Evolutionary conservation across 1,140 invertebrate species (phyloP), one percentile per base, ranked within the genome.

Genomic region (Drosophila teissieri): DNA sequence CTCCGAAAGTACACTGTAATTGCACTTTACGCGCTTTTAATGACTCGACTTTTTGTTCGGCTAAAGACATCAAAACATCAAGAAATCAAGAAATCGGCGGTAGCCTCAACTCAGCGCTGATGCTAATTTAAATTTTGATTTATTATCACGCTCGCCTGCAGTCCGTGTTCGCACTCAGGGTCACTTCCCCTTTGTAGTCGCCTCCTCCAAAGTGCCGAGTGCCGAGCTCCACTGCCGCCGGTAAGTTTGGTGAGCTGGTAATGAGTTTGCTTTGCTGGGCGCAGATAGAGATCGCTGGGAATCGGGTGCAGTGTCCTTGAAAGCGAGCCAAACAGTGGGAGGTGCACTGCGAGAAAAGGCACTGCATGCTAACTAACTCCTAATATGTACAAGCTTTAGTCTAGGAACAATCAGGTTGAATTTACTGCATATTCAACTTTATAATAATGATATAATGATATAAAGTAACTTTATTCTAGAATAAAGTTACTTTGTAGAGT

Each of bases 91-190:
- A 10, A 14, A 51, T 34, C 48, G 27, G 8, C 48, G 48, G 36
- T 14, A 5, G 11, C 8, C n/a, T 51, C 48, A 51, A 8, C n/a
- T 48, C 68, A 4, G 5, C 36, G 54, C 11, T 42, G 52, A 75
- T 70, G 61, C 48, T 67, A 73, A 73, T 73, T 73, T 73, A 48
- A 61, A 52, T 53, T 72, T 73, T 76, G 72, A 75, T 75, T 75
- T 57, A 64, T 73, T 73, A 72, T 61, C 55, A 52, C 67, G 40
- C 54, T 62, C 17, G 56, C 27, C 4, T 70, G 62, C 53, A 56
- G 40, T 57, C 40, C 27, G 31, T 19, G 61, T 52, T 53, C 42
- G 45, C 8, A 54, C 42, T 67, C 53, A 75, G 73, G 72, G 61
- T 75, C 60, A 24, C 34, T 39, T 0, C 61, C 14, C 3, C 40